phyloP scores from a whole-genome alignment of 2,888 invertebrate species.

The Mimumesa dahlbomi region DNA sequence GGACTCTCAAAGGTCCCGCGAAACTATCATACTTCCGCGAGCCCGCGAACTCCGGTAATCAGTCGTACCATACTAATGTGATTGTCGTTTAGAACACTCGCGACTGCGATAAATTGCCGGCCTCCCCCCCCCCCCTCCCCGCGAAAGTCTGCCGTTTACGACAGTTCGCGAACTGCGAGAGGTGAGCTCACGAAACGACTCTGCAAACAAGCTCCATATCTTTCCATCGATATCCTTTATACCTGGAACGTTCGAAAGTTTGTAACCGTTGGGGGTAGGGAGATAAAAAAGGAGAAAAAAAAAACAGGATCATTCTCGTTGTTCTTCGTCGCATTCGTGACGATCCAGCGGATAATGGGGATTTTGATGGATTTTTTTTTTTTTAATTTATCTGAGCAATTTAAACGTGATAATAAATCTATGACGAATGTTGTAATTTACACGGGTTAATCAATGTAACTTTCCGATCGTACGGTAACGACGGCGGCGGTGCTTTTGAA shows the following conservation, averaged over 20 bases:
- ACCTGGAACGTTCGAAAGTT: background rate
- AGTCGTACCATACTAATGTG: constrained; percentile 25
- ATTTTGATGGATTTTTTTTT: too few species aligned
- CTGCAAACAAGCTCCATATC: constrained; percentile 17
- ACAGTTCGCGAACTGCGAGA: constrained; percentile 23
- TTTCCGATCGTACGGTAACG: too few species aligned
- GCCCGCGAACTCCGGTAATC: constrained; percentile 20
- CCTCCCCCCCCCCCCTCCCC: too few species aligned
- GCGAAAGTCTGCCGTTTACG: constrained; percentile 33
- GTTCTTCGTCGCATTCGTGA: too few species aligned
- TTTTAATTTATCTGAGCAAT: too few species aligned
- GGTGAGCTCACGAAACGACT: constrained; percentile 28
- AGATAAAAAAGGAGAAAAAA: too few species aligned
- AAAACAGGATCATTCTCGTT: too few species aligned
- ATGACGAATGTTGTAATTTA: too few species aligned
- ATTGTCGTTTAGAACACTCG: constrained; percentile 38
- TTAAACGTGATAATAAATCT: too few species aligned
- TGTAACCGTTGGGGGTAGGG: background rate
- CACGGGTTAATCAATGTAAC: too few species aligned
- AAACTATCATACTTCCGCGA: constrained; percentile 9
- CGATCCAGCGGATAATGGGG: too few species aligned
- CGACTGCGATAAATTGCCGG: constrained; percentile 29
- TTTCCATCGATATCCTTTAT: background rate
- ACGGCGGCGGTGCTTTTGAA: background rate
- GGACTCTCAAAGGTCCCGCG: background rate